phyloP scores from a whole-genome alignment of 2,888 invertebrate genomes.

The Limenitis camilla region DNA sequence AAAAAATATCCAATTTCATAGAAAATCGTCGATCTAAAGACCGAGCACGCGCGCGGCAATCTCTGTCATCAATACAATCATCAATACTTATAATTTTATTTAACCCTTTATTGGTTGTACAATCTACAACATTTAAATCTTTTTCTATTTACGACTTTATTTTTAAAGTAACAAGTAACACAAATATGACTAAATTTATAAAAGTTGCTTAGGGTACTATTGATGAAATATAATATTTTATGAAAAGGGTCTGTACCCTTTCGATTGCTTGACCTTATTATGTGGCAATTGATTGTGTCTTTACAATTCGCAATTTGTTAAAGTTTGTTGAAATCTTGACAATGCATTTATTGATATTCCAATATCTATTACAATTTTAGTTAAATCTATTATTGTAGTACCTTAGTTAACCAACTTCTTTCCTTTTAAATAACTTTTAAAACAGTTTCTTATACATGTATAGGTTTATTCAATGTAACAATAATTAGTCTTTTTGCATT shows the following conservation, averaged over 20 bases:
- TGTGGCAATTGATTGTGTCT: neutral
- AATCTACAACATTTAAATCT: neutral
- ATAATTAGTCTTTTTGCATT: neutral
- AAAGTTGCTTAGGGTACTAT: slow-evolving; percentile 22
- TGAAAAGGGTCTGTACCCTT: slow-evolving; percentile 40
- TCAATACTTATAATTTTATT: slow-evolving; percentile 25
- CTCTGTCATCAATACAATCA: slow-evolving; percentile 19
- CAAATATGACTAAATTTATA: neutral
- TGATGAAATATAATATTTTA: slow-evolving; percentile 63
- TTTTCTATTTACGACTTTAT: neutral
- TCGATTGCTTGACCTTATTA: slow-evolving; percentile 1
- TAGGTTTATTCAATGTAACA: too few species aligned
- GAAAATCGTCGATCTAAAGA: slow-evolving; percentile 47
- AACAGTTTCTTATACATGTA: too few species aligned
- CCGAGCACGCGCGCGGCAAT: slow-evolving; percentile 34
- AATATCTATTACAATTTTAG: neutral
- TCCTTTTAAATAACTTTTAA: too few species aligned
- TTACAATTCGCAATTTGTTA: neutral
- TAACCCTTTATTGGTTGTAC: slow-evolving; percentile 21
- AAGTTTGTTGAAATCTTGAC: neutral
- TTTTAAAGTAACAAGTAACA: neutral
- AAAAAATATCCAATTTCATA: slow-evolving; percentile 50
- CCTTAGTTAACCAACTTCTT: neutral
- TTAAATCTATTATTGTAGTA: neutral
- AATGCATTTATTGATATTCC: neutral